Conservation (phyloP, 2,888 invertebrate genomes). For the Physocephala rufipes region DNA sequence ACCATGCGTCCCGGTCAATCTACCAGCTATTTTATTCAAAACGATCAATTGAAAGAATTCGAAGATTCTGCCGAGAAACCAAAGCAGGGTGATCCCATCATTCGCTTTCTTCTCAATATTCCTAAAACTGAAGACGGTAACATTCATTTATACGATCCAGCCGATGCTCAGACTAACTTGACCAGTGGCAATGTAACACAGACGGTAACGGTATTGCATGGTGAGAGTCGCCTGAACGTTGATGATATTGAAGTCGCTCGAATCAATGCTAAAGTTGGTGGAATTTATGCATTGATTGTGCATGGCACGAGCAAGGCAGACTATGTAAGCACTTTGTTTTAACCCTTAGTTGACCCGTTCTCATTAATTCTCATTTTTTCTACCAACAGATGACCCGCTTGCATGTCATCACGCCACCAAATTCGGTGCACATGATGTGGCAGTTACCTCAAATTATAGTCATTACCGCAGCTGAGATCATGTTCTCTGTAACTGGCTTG, state of each 20-base stretch:
- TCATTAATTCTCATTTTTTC: too few species aligned
- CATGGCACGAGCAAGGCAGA: slow-evolving; percentile 63
- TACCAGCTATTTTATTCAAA: slow-evolving; percentile 56
- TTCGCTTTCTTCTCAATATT: slow-evolving; percentile 61
- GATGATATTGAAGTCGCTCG: slow-evolving; percentile 48
- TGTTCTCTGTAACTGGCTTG: slow-evolving; percentile 95
- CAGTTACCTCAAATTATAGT: slow-evolving; percentile 92
- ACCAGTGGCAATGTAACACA: slow-evolving; percentile 48
- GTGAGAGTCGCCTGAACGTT: slow-evolving; percentile 47
- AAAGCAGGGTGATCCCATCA: slow-evolving; percentile 56
- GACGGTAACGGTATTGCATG: slow-evolving; percentile 49
- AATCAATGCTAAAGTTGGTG: slow-evolving; percentile 70
- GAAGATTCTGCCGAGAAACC: slow-evolving; percentile 57
- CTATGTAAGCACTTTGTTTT: slow-evolving; percentile 58
- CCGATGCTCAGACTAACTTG: slow-evolving; percentile 32
- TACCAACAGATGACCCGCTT: slow-evolving; percentile 46
- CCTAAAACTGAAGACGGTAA: slow-evolving; percentile 46
- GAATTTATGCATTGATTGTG: slow-evolving; percentile 71
- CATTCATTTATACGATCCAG: slow-evolving; percentile 45
- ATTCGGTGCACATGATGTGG: slow-evolving; percentile 78
- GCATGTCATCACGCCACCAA: slow-evolving; percentile 70
- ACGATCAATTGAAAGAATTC: slow-evolving; percentile 51
- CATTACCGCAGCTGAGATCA: slow-evolving; percentile 92
- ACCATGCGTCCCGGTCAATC: slow-evolving; percentile 54
- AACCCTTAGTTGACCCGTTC: neutral